Conservation (phyloP, 30 jellyfish, hydroid and myxozoan species). For the Phacellophora camtschatica region DNA sequence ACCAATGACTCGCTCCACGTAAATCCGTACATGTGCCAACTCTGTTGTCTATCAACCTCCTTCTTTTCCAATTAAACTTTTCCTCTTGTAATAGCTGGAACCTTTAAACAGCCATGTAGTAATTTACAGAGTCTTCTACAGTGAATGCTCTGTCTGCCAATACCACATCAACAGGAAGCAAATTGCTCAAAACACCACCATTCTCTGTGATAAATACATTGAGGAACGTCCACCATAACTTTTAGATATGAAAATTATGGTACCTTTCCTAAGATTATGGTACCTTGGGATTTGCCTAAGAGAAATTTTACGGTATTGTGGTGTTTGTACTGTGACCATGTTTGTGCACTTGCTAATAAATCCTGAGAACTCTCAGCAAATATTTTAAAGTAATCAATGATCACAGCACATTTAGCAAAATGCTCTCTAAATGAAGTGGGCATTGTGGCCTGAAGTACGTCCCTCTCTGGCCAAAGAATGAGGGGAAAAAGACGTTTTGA, state of each 20-base stretch:
- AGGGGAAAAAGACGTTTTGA: background rate
- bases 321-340: conserved; percentile 43
- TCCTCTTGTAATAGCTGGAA: conserved; percentile 36
- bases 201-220: conserved; percentile 1
- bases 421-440: conserved; percentile 15
- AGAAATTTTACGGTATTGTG: conserved; percentile 23
- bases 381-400: background rate
- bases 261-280: conserved; percentile 1
- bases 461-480: conserved; percentile 33
- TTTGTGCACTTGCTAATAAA: conserved; percentile 19
- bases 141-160: conserved; percentile 31
- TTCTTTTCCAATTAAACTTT: conserved; percentile 16
- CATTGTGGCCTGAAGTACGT: conserved; percentile 8
- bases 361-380: conserved; percentile 34
- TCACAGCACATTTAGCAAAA: conserved; percentile 13
- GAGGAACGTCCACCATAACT: conserved; percentile 58
- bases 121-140: background rate
- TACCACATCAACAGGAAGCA: conserved; percentile 37
- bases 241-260: conserved; percentile 32
- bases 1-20: conserved; percentile 56
- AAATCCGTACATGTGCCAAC: conserved; percentile 43
- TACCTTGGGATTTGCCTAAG: too few relatives aligned
- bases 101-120: conserved; percentile 12
- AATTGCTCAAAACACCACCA: background rate
- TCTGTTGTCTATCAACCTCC: conserved; percentile 27